Base-by-base conservation (phyloP, 2,113 vertebrate species). In the Mystacornis crossleyi region DNA sequence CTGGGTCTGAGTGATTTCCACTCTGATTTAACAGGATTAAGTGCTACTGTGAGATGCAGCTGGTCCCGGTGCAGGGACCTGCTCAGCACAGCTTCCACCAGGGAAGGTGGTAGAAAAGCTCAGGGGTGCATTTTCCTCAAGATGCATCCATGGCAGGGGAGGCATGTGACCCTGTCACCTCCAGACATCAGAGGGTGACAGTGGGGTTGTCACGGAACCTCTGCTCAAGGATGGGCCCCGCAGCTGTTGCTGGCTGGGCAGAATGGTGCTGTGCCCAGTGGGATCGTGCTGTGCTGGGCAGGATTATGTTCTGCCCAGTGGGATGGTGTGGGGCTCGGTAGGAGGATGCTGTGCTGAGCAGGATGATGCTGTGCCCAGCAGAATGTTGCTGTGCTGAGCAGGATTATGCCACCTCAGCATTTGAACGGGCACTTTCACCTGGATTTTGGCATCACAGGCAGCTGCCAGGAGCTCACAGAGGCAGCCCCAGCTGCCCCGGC, bases 71-170 rank as follows among this genome's bases (percentile, higher is more conserved):
- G 16, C 6, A 7, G 60, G 43, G 15, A 43, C 42, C 42, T 43
- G 42, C 42, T 43, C 42, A 61, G 36, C 71, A 31, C 43, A 5
- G 19, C 43, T 12, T 31, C 23, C 17, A 3, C 8, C 31, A 4
- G 12, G 5, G 18, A 12, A 1, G 4, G 2, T 1, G 12, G 11
- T 48, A 36, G 23, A 2, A 36, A 20, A 54, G 5, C 40, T 51
- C 3, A 0, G 71, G 42, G 33, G 15, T 28, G 6, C 23, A 0
- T 53, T 45, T 75, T 70, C 48, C 64, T 28, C 1, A 1, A 3
- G n/a, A 12, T 5, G 6, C 0, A 0, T 25, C 28, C 25, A 0
- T 1, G 21, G 28, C 14, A 12, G 15, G 13, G 21, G 24, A 24
- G 12, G 4, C 3, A 25, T 4, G 70, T 21, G 66, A 51, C 36